Conservation (phyloP, 2,113 vertebrate species). For the Platysternon megacephalum region DNA sequence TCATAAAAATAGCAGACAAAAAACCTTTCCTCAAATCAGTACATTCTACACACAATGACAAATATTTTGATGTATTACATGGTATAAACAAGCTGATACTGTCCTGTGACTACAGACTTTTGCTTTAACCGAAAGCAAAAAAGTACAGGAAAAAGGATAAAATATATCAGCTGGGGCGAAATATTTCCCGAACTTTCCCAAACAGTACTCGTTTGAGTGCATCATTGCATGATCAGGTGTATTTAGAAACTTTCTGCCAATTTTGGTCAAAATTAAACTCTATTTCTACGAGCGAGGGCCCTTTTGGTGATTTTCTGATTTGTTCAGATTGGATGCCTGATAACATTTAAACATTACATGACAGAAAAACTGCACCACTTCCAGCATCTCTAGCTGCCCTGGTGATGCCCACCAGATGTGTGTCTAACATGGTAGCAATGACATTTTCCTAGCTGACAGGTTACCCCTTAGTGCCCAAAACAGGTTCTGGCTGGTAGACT, state of each 20-base stretch:
- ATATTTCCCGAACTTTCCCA: background rate
- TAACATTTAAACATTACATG: background rate
- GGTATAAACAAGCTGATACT: background rate
- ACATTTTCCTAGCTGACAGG: background rate
- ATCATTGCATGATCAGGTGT: background rate
- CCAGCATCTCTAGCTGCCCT: background rate
- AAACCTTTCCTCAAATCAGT: background rate
- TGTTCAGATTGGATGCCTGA: background rate
- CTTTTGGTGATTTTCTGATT: background rate
- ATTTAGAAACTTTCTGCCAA: background rate
- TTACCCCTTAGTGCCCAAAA: background rate
- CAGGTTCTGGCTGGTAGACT: background rate
- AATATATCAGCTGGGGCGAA: background rate
- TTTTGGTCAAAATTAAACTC: background rate
- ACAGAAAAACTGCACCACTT: background rate
- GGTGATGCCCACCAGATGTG: background rate
- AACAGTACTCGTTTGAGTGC: background rate
- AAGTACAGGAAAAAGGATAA: background rate
- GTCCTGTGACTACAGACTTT: background rate
- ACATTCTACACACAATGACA: background rate
- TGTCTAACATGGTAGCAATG: background rate
- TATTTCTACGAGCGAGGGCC: background rate
- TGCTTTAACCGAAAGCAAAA: background rate
- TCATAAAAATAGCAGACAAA: background rate
- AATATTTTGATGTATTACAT: background rate